Evolutionary conservation across 2,797 vertebrate genomes (phyloP), one percentile per base, ranked within the genome.

Genomic region (Falco peregrinus): DNA sequence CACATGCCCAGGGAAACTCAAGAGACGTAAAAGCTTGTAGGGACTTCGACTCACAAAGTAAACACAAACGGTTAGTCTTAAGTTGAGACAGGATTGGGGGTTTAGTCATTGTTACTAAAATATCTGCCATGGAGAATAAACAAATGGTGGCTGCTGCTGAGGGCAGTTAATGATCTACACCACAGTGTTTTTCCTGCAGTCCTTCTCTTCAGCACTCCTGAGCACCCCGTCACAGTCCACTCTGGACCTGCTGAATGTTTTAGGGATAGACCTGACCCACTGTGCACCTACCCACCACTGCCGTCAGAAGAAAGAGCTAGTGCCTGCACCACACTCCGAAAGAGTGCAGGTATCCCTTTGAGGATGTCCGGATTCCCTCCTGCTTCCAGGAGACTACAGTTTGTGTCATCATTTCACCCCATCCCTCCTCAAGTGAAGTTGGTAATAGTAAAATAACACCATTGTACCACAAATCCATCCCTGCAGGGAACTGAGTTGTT

Each of bases 71-170:
- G 51, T 41, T 37, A 77, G 70, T 19, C 67, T 89, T 7, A 48
- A 48, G 26, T 2, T 59, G 81, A 84, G 75, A 70, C 41, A 48
- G 68, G 37, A 61, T 69, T 89, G 89, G 79, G 3, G 18, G 79
- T 77, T 92, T 11, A 89, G 65, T 89, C 81, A 35, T 45, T 77
- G 51, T 85, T 70, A 87, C 47, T 39, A 79, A 94, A 92, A 51
- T 77, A 80, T 85, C 85, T 89, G 67, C 78, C 28, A n/a, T 20
- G 54, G 51, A 92, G 84, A 95, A 77, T 31, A 92, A 96, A 92
- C 78, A 96, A 73, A 80, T 3, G 43, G 45, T 54, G 67, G 81
- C 63, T 80, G 39, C 59, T 18, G 26, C 10, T 18, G 26, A 41
- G 69, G 54, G 57, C 37, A 69, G 51, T 22, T 71, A 31, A 29